These are phyloP conservation scores for Dinomys branickii DNA, from an alignment of 2,113 vertebrate species.

Conservation along the genomic window DNA sequence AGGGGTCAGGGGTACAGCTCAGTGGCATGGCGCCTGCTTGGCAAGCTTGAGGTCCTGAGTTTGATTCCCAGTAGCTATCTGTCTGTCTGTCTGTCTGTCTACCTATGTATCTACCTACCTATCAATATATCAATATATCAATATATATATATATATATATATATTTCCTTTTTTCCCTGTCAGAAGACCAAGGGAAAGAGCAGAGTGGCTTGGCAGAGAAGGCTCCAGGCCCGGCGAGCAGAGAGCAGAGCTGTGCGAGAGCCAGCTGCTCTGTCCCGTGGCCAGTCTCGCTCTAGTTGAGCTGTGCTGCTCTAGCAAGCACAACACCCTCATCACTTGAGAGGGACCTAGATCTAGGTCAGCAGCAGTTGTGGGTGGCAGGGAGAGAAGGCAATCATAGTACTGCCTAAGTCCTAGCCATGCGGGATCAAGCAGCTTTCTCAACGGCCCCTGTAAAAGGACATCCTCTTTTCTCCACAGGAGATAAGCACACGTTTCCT, in stretches of 20 bases:
- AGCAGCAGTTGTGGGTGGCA: not conserved
- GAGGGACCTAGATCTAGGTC: not conserved
- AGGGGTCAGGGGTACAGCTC: no score
- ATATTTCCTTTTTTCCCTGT: not conserved
- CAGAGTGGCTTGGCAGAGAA: not conserved
- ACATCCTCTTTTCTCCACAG: not conserved
- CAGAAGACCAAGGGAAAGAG: constrained; percentile 21
- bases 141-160: no score
- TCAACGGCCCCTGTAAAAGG: not conserved
- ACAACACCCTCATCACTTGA: not conserved
- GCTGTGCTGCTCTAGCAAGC: not conserved
- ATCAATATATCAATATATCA: no score
- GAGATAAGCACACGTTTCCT: not conserved
- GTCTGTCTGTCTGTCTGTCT: no score
- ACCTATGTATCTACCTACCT: no score
- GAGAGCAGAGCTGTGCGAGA: fast-evolving
- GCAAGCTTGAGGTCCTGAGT: no score
- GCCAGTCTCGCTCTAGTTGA: not conserved
- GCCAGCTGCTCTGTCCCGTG: not conserved
- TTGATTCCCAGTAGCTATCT: no score
- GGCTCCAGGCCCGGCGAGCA: no score
- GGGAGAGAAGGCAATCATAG: not conserved
- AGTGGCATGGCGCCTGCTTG: no score
- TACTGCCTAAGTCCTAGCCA: not conserved
- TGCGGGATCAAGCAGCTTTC: not conserved